Percentiles rank a stretch among this genome's conserved stretches.
phyloP scores from a whole-genome alignment of 2,113 vertebrate species.

The Elanus axillaris region DNA sequence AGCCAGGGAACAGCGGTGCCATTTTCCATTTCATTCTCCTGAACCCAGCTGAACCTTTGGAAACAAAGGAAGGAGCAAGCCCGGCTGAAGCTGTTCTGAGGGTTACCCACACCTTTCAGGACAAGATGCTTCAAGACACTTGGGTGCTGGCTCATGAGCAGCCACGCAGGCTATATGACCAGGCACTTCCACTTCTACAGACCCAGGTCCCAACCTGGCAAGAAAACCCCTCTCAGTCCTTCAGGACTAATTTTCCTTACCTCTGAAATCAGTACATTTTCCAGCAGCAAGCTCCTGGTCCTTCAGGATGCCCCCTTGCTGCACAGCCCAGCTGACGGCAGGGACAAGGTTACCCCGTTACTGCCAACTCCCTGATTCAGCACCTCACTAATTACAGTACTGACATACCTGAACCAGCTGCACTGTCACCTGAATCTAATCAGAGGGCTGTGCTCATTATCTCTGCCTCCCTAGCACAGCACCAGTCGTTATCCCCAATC shows the following conservation, averaged over 20 bases:
- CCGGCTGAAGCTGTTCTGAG: not conserved
- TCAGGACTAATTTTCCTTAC: not conserved
- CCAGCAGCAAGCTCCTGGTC: not conserved
- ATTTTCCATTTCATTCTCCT: not conserved
- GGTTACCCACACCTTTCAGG: not conserved
- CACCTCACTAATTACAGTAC: not conserved
- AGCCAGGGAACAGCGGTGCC: fast-evolving
- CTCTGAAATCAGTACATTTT: not conserved
- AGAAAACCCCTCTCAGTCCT: fast-evolving
- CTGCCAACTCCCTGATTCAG: not conserved
- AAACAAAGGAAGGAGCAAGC: not conserved
- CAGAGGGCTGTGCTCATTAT: not conserved
- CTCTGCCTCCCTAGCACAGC: not conserved
- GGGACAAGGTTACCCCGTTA: not conserved
- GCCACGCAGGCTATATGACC: not conserved
- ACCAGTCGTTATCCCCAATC: not conserved
- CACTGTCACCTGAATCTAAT: not conserved
- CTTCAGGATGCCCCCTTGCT: not conserved
- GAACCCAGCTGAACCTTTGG: not conserved
- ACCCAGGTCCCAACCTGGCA: fast-evolving
- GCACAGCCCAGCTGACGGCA: not conserved
- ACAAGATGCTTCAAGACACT: not conserved
- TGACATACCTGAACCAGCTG: not conserved
- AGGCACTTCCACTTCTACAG: not conserved
- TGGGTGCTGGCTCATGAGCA: not conserved